Percentiles rank a stretch among this genome's conserved stretches.
Evolutionary conservation across 2,797 vertebrate species (phyloP).

Genomic region (Cephalopachus bancanus): DNA sequence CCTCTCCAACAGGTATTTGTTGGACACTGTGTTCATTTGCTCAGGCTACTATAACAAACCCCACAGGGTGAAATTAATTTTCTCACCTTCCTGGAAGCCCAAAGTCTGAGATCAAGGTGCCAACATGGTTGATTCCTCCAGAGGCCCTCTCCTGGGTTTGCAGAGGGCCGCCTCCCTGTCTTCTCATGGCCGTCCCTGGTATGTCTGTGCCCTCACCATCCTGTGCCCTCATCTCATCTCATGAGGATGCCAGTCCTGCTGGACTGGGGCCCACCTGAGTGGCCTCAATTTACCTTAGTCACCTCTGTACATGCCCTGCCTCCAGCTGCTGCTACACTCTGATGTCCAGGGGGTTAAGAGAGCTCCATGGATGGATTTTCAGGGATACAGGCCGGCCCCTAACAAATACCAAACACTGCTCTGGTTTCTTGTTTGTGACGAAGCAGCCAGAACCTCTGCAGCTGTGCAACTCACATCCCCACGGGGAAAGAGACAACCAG

Average conservation of each 20-base stretch:
- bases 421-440: background rate
- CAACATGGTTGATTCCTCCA: background rate
- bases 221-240: background rate
- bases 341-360: too few relatives aligned
- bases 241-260: too few relatives aligned
- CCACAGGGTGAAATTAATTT: background rate
- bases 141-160: background rate
- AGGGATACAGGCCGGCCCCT: background rate
- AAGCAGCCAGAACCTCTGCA: too few relatives aligned
- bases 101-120: background rate
- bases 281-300: background rate
- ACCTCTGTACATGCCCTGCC: background rate
- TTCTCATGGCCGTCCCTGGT: background rate
- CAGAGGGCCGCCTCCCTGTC: background rate
- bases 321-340: background rate
- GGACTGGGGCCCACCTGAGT: too few relatives aligned
- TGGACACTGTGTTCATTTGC: background rate
- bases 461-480: accelerated
- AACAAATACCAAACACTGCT: background rate
- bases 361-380: background rate
- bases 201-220: background rate
- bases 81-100: background rate
- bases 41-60: background rate
- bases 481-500: too few relatives aligned
- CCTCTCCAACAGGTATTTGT: background rate